These are phyloP conservation scores for Asteroscopus sphinx DNA, from an alignment of 2,888 invertebrate genomes.

Conservation along the genomic window DNA sequence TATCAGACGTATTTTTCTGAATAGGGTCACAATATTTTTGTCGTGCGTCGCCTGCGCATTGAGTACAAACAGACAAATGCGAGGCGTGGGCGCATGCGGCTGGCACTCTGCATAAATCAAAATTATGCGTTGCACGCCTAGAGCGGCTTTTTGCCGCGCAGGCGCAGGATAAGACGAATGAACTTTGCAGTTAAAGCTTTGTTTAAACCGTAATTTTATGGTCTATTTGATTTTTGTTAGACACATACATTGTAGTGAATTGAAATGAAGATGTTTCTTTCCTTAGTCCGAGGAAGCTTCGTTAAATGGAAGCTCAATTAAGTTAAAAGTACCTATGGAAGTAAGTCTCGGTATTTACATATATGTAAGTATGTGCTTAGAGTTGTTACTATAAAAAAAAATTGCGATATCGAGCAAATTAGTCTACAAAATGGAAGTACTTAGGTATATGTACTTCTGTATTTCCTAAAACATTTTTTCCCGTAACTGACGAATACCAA, in stretches of 20 bases:
- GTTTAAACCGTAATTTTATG: constrained; percentile 47
- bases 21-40: constrained; percentile 47
- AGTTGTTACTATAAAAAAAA: too few species aligned
- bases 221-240: constrained; percentile 45
- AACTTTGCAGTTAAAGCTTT: constrained; percentile 50
- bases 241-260: constrained; percentile 44
- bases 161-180: constrained; percentile 57
- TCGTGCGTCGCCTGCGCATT: constrained; percentile 42
- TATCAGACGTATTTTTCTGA: constrained; percentile 22
- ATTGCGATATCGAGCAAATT: too few species aligned
- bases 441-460: too few species aligned
- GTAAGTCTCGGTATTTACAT: too few species aligned
- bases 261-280: constrained; percentile 38
- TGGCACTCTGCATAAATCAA: constrained; percentile 79
- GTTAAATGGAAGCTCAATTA: background rate
- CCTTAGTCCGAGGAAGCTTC: constrained; percentile 9
- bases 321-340: too few species aligned
- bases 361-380: background rate
- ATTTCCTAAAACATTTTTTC: background rate
- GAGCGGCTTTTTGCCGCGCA: constrained; percentile 56
- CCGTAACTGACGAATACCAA: background rate
- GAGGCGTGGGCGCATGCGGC: constrained; percentile 71
- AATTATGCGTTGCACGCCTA: constrained; percentile 67
- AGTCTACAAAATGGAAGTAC: too few species aligned
- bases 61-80: constrained; percentile 61